phyloP scores from a whole-genome alignment of 1,140 invertebrate species.

The Atta cephalotes region DNA sequence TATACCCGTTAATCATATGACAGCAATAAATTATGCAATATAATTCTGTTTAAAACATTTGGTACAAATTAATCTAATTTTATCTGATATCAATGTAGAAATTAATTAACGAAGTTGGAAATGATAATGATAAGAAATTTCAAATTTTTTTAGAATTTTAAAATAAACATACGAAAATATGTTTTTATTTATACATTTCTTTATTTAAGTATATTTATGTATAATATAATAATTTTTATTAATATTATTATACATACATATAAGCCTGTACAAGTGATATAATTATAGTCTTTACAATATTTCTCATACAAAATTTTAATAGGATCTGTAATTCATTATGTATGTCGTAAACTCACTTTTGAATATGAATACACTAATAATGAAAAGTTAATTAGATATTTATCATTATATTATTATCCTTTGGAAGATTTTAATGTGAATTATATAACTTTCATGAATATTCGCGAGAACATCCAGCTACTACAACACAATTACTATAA shows the following conservation, averaged over 20 bases:
- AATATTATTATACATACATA: conserved; percentile 22
- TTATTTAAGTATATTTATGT: background rate
- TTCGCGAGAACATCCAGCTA: background rate
- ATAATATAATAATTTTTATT: background rate
- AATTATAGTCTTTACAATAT: background rate
- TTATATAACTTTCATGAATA: background rate
- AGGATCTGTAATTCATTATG: conserved; percentile 3
- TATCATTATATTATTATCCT: conserved; percentile 4
- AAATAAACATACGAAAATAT: background rate
- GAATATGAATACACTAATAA: conserved; percentile 1
- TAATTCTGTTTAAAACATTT: background rate
- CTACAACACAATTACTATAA: too few relatives aligned
- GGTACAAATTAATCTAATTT: conserved; percentile 26
- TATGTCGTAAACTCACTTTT: background rate
- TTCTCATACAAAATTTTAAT: conserved; percentile 19
- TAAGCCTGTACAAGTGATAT: background rate
- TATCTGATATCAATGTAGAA: background rate
- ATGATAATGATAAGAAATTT: conserved; percentile 16
- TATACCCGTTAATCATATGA: background rate
- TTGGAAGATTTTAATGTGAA: conserved; percentile 20
- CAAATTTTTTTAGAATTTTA: background rate
- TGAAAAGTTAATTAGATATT: conserved; percentile 29
- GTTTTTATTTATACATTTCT: background rate
- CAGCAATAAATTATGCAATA: conserved; percentile 15
- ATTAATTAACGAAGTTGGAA: conserved; percentile 2